Evolutionary conservation across 2,888 invertebrate genomes (phyloP), one percentile per base, ranked within the genome.

Genomic region (Agrypnus murinus): DNA sequence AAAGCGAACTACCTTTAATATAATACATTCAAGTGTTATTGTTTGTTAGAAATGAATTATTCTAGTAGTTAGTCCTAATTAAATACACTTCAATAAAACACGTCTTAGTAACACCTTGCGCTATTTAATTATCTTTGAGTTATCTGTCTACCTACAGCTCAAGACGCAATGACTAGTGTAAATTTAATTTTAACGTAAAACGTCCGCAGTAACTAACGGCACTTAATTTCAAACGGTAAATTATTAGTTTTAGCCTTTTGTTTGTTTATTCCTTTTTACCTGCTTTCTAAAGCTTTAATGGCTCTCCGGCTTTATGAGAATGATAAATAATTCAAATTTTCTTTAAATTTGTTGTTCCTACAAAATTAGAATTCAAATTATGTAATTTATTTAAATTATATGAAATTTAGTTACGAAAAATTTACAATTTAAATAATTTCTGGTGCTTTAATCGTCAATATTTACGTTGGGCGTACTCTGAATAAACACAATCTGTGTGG

Each of bases 31-130:
- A 40, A 12, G n/a, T 12, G 40, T 40, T 12, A 55, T 34, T 55
- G 36, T 55, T 17, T 55, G 17, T 17, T 55, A 36, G 36, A 36
- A 36, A 55, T 55, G 55, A 55, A 55, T 55, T 55, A 55, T 55
- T 36, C 55, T 36, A 55, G 55, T 55, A 55, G 55, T 55, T 55
- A 36, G 55, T 32, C 15, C 36, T 55, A 55, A 55, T 55, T 55
- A 55, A 55, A 55, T 14, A 8, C 55, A 9, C 55, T 34, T 55
- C 36, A 36, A 55, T 55, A 55, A 55, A 55, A 55, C 17, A 55
- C n/a, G 17, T 36, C 14, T 50, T 55, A 34, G 32, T 17, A 31
- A 32, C 36, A 34, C 36, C 55, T 36, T 32, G 15, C 15, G 14
- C 36, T 36, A 36, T 55, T 55, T 55, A 17, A 55, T 55, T 55